A percentile compares a stretch with the other conserved stretches of the same genome.
Evolutionary conservation across 2,797 vertebrate genomes (phyloP).

Genomic region (Tiaroga cobitis): DNA sequence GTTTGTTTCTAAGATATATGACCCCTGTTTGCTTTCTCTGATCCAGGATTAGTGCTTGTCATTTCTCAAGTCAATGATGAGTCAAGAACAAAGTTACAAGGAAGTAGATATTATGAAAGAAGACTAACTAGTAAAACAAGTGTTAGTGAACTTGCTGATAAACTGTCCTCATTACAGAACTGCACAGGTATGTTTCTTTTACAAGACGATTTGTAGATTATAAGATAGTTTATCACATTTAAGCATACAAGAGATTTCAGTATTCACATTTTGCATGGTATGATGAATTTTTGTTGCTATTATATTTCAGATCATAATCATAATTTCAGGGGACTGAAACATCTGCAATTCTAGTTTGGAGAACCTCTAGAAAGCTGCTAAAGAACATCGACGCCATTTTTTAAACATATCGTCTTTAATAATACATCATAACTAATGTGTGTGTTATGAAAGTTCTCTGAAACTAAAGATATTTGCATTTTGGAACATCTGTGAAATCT

Average conservation of each 20-base stretch:
- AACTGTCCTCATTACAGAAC: conserved; percentile 12
- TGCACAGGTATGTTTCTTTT: conserved; percentile 20
- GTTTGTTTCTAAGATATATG: not conserved
- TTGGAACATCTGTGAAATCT: not conserved
- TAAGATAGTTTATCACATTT: not conserved
- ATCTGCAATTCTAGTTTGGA: not conserved
- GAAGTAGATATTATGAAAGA: not conserved
- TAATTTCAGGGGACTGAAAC: not conserved
- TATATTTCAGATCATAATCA: conserved; percentile 13
- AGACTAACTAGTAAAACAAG: conserved; percentile 18
- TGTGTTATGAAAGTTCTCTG: not conserved
- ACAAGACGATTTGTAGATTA: not conserved
- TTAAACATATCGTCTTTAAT: not conserved
- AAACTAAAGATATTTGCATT: not conserved
- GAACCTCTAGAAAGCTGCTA: not conserved
- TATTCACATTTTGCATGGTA: not conserved
- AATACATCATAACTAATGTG: not conserved
- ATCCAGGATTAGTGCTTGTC: not conserved
- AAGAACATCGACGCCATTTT: not conserved
- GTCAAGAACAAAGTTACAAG: not conserved
- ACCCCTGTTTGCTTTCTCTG: not conserved
- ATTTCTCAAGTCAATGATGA: not conserved
- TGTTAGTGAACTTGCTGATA: not conserved
- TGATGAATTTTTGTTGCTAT: not conserved
- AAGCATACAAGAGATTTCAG: not conserved